Percentiles rank a stretch among this genome's conserved stretches.
Evolutionary conservation across 2,113 vertebrate species (phyloP).

Genomic region (Gorsachius goisagi): DNA sequence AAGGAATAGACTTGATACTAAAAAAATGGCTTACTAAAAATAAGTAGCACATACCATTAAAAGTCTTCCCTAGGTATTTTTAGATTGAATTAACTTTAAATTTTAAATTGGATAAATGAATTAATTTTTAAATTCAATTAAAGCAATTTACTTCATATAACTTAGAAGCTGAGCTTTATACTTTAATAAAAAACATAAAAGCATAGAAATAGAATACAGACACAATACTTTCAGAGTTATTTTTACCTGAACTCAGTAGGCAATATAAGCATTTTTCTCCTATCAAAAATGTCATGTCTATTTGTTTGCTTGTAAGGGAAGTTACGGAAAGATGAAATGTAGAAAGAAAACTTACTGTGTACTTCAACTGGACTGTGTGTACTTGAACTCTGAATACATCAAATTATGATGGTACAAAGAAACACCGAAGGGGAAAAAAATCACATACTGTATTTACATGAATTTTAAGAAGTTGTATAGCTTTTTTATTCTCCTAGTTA

Average conservation of each 20-base stretch:
- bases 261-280: background rate
- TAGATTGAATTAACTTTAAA: background rate
- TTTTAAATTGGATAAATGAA: background rate
- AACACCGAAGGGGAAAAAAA: background rate
- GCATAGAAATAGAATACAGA: background rate
- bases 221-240: background rate
- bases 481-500: background rate
- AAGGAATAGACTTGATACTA: background rate
- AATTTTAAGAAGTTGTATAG: background rate
- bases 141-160: background rate
- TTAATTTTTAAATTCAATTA: background rate
- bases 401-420: slow-evolving; percentile 2
- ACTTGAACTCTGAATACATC: background rate
- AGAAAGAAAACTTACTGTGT: background rate
- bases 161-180: background rate
- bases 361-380: background rate
- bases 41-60: background rate
- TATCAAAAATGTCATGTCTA: background rate
- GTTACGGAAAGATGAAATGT: background rate
- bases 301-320: background rate
- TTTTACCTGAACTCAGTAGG: background rate
- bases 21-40: background rate
- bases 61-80: background rate
- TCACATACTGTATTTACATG: background rate
- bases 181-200: background rate